These are phyloP conservation scores for Allolobophora icterica DNA, from an alignment of 2,888 invertebrate species.

Conservation along the genomic window DNA sequence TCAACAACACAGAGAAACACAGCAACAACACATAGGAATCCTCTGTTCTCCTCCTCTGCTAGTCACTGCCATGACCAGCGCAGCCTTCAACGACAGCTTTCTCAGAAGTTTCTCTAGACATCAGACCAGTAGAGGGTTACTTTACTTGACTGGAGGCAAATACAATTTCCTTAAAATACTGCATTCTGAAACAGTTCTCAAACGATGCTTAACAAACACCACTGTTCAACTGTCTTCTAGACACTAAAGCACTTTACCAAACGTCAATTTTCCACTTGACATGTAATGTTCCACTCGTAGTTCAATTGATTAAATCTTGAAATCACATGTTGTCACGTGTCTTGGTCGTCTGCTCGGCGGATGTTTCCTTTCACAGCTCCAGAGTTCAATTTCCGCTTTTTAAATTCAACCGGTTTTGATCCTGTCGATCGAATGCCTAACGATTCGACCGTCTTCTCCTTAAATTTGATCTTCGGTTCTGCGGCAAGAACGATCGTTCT, in stretches of 20 bases:
- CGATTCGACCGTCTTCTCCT: constrained; percentile 57
- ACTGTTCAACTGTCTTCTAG: neutral
- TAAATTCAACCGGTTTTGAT: constrained; percentile 28
- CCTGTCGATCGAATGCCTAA: constrained; percentile 44
- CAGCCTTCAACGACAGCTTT: too few species aligned
- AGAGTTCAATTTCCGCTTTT: constrained; percentile 28
- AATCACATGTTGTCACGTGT: constrained; percentile 6
- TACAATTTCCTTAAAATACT: neutral
- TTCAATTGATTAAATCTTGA: neutral
- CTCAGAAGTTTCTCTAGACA: too few species aligned
- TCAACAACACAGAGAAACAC: too few species aligned
- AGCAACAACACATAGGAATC: too few species aligned
- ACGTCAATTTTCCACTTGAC: neutral
- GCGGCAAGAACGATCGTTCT: constrained; percentile 31
- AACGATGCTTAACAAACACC: neutral
- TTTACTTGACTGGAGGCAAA: too few species aligned
- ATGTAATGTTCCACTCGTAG: neutral
- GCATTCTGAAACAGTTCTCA: neutral
- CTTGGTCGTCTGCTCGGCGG: neutral
- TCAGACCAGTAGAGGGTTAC: too few species aligned
- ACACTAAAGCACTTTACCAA: too few species aligned
- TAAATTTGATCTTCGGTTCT: constrained; percentile 52
- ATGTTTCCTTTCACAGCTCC: constrained; percentile 9
- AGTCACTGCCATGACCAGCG: too few species aligned
- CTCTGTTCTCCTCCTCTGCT: too few species aligned